These are phyloP conservation scores for Tragelaphus imberbis DNA, from an alignment of 2,113 vertebrate species.

Conservation along the genomic window DNA sequence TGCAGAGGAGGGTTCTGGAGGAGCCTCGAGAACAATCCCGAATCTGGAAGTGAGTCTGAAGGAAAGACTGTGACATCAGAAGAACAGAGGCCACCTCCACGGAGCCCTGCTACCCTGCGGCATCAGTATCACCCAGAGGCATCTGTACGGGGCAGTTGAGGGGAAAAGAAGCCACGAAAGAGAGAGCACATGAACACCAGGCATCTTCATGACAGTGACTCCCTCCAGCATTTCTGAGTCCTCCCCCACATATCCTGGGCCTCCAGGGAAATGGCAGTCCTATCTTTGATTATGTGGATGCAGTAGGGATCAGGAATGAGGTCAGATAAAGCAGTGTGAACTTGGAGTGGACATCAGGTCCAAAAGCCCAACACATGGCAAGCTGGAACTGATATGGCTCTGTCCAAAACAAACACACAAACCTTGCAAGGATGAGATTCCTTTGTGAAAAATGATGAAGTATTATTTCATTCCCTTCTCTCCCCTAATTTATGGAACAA, in stretches of 20 bases:
- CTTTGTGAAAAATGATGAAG: neutral
- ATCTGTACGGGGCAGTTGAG: neutral
- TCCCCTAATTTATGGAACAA: neutral
- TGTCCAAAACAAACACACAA: neutral
- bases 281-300: neutral
- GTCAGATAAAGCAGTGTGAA: neutral
- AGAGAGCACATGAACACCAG: neutral
- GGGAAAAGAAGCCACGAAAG: neutral
- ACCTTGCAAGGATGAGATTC: neutral
- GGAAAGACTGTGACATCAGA: neutral
- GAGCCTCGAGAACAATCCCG: neutral
- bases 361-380: neutral
- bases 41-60: constrained; percentile 17
- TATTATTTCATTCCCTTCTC: neutral
- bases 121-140: neutral
- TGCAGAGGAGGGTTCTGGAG: neutral
- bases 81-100: neutral
- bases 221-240: neutral
- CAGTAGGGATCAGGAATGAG: neutral
- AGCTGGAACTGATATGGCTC: neutral
- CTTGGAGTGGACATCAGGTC: neutral
- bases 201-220: neutral
- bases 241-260: neutral
- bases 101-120: neutral
- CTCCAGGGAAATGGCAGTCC: neutral